These are phyloP conservation scores for Chaetogeoica ovagalla DNA, from an alignment of 2,888 invertebrate genomes.

Conservation along the genomic window DNA sequence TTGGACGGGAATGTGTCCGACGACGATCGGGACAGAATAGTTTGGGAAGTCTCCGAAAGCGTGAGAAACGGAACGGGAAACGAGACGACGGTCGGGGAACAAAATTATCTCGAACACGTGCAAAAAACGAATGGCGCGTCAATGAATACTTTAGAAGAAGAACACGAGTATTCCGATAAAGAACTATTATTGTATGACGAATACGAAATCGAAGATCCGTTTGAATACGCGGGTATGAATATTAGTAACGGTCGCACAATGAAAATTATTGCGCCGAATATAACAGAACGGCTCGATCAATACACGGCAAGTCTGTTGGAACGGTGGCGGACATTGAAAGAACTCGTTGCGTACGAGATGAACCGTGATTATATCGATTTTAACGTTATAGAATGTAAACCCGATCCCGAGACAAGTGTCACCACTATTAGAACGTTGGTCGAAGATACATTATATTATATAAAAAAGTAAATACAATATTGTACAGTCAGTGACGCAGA, in stretches of 20 bases:
- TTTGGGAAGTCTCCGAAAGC: background rate
- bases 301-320: background rate
- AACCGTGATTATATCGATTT: background rate
- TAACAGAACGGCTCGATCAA: constrained; percentile 12
- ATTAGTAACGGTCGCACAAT: background rate
- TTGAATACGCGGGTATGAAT: background rate
- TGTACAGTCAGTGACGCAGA: no score
- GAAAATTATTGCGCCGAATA: constrained; percentile 10
- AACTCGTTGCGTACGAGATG: background rate
- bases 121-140: background rate
- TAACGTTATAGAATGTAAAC: background rate
- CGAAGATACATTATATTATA: constrained; percentile 5
- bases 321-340: background rate
- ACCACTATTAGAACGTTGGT: background rate
- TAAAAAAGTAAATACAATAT: constrained; percentile 17
- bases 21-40: no score
- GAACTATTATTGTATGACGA: background rate
- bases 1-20: background rate
- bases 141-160: background rate
- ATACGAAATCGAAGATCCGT: background rate
- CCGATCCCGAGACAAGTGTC: background rate
- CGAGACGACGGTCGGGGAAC: background rate
- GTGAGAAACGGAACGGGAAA: background rate
- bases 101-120: constrained; percentile 13
- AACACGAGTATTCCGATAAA: background rate